phyloP scores from a whole-genome alignment of 2,888 invertebrate genomes.

The Machimus atricapillus region DNA sequence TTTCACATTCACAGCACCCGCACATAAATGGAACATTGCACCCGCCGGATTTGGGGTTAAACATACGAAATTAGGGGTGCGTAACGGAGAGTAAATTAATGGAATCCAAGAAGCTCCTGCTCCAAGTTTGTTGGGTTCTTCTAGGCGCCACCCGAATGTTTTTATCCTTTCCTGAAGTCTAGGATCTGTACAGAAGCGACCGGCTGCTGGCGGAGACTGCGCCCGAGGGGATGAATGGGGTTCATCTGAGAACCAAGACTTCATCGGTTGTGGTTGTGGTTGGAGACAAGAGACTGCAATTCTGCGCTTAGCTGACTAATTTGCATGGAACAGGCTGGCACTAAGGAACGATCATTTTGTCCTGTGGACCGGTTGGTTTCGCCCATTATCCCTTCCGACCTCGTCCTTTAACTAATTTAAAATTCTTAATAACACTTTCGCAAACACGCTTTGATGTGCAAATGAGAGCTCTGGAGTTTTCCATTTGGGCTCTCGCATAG shows the following conservation, averaged over 20 bases:
- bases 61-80: slow-evolving; percentile 20
- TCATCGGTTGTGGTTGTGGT: not conserved
- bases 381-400: not conserved
- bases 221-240: not conserved
- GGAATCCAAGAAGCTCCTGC: not conserved
- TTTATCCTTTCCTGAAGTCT: not conserved
- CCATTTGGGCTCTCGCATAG: slow-evolving; percentile 1
- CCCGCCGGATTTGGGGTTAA: slow-evolving; percentile 8
- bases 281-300: not conserved
- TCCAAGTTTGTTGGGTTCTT: not conserved
- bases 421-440: slow-evolving; percentile 28
- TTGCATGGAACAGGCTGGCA: not conserved
- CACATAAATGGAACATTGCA: slow-evolving; percentile 25
- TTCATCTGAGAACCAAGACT: not conserved
- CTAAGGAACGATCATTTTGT: not conserved
- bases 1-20: slow-evolving; percentile 22
- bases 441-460: slow-evolving; percentile 22
- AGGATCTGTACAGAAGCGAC: not conserved
- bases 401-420: slow-evolving; percentile 17
- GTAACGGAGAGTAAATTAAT: slow-evolving; percentile 13
- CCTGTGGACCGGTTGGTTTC: not conserved
- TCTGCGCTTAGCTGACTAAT: not conserved
- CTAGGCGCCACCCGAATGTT: slow-evolving; percentile 3
- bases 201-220: not conserved
- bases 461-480: not conserved